Percentiles rank a stretch among this genome's conserved stretches.
Evolutionary conservation across 2,888 invertebrate genomes (phyloP).

Genomic region (Morpho helenor): DNA sequence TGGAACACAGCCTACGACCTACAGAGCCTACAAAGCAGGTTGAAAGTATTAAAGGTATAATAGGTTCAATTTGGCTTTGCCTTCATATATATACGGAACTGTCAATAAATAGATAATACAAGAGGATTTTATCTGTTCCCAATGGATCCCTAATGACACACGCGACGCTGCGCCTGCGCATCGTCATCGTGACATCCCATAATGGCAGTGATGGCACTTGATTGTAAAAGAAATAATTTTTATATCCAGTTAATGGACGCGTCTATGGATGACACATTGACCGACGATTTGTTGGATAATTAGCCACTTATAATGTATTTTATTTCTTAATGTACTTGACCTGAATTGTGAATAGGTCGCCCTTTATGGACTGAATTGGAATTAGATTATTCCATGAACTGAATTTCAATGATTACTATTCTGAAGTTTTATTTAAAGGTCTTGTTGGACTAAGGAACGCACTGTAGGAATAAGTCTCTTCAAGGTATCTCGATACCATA

Average conservation of each 20-base stretch:
- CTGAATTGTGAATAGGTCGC: not conserved
- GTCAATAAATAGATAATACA: not conserved
- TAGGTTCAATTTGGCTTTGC: no score
- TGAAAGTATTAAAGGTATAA: no score
- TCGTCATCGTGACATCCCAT: slow-evolving; percentile 56
- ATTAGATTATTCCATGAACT: no score
- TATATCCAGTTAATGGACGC: slow-evolving; percentile 33
- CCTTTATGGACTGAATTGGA: no score
- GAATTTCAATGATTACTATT: no score
- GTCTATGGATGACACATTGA: slow-evolving; percentile 17
- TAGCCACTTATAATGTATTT: slow-evolving; percentile 12
- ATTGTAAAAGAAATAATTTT: slow-evolving; percentile 31
- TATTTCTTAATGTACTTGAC: slow-evolving; percentile 13
- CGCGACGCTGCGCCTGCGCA: slow-evolving; percentile 46
- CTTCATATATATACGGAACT: no score
- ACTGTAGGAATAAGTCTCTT: no score
- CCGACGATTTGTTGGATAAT: slow-evolving; percentile 14
- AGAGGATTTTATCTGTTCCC: slow-evolving; percentile 3
- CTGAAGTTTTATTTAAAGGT: no score
- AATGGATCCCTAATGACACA: slow-evolving; percentile 36
- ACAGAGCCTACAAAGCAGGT: no score
- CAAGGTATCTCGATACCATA: no score
- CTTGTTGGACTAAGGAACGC: no score
- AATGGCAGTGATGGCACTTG: slow-evolving; percentile 34
- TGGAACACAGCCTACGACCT: no score